These are phyloP conservation scores for Hetaerina titia DNA, from an alignment of 2,888 invertebrate species.

Conservation along the genomic window DNA sequence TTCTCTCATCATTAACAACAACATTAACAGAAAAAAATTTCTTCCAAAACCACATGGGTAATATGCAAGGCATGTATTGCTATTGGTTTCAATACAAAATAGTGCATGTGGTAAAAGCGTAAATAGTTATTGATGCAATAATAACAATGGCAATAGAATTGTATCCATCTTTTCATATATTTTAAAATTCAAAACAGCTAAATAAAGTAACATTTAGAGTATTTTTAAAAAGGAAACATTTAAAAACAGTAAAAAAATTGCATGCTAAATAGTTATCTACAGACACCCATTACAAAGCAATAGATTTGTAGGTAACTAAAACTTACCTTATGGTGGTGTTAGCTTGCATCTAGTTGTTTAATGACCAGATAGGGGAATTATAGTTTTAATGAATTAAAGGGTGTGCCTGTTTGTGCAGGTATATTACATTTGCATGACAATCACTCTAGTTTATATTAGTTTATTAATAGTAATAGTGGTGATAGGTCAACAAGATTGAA, in stretches of 20 bases:
- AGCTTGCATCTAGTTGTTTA: not conserved
- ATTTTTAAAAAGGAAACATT: not conserved
- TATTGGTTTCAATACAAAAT: too few species aligned
- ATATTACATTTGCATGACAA: not conserved
- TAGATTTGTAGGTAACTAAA: not conserved
- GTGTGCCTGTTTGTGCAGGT: not conserved
- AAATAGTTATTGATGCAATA: too few species aligned
- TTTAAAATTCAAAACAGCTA: not conserved
- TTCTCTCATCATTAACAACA: too few species aligned
- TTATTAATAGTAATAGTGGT: not conserved
- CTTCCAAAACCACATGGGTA: too few species aligned
- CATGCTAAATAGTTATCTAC: not conserved
- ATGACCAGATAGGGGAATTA: not conserved
- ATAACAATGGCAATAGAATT: too few species aligned
- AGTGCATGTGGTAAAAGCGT: too few species aligned
- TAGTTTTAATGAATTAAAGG: not conserved
- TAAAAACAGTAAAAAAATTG: not conserved
- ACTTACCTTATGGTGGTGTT: not conserved
- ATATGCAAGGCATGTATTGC: too few species aligned
- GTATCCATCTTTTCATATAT: too few species aligned
- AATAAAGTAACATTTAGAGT: slow-evolving; percentile 60
- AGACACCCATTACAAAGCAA: not conserved
- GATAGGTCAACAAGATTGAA: not conserved
- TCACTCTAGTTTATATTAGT: not conserved
- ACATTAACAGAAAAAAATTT: too few species aligned